These are phyloP conservation scores for Temnothorax nylanderi DNA, from an alignment of 1,140 invertebrate genomes.

Conservation along the genomic window DNA sequence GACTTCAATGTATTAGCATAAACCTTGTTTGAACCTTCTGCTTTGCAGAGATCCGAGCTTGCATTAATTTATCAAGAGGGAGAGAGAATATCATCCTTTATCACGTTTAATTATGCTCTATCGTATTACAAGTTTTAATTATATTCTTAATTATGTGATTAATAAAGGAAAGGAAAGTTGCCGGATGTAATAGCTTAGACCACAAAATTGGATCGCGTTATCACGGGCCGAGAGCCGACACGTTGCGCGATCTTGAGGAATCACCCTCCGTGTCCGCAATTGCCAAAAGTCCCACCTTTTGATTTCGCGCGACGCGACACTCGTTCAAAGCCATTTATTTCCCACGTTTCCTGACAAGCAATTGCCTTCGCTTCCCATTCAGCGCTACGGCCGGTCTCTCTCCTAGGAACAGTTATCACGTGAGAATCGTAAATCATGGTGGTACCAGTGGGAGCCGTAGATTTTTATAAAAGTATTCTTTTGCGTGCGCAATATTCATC, in stretches of 20 bases:
- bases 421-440: constrained; percentile 44
- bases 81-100: constrained; percentile 3
- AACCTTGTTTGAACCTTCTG: not conserved
- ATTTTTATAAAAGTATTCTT: constrained; percentile 43
- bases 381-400: not conserved
- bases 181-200: constrained; percentile 25
- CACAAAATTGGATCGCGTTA: constrained; percentile 26
- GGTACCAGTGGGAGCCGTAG: not conserved
- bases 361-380: constrained; percentile 50
- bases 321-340: constrained; percentile 44
- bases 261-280: constrained; percentile 41
- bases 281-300: constrained; percentile 50
- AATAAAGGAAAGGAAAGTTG: constrained; percentile 33
- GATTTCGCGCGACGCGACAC: constrained; percentile 40
- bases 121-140: constrained; percentile 46
- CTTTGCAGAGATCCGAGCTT: not conserved
- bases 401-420: constrained; percentile 51
- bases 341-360: constrained; percentile 36
- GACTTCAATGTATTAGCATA: constrained; percentile 7
- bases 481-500: constrained; percentile 36
- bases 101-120: constrained; percentile 44
- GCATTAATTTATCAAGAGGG: not conserved
- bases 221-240: not conserved
- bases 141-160: constrained; percentile 25
- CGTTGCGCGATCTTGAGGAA: constrained; percentile 28